Evolutionary conservation across 2,113 vertebrate genomes (phyloP), one percentile per base, ranked within the genome.

Genomic region (Caretta caretta): DNA sequence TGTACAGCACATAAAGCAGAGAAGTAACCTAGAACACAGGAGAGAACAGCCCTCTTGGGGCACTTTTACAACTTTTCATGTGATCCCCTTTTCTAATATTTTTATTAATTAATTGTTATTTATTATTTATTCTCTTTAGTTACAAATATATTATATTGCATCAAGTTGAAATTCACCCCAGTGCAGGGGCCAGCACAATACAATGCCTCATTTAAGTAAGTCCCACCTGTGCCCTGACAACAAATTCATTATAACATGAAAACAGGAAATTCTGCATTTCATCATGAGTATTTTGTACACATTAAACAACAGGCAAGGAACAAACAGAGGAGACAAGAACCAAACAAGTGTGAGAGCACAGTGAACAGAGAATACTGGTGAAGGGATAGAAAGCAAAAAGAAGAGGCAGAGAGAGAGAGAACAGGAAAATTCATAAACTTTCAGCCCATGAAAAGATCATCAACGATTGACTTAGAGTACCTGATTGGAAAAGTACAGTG

Each of bases 1-100:
- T 0, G 99, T 99, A 86, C 99, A 99, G 97, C 99, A 99, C 99
- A 99, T 99, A 97, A 99, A 99, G 86, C 99, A 99, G 11, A 99
- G 98, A 84, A 99, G 99, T 94, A 99, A 91, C 99, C 99, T 99
- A 96, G 12, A 84, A 7, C 5, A 76, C 22, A 72, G 90, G n/a
- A 75, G 3, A 54, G 5, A 42, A 7, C 3, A 83, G 88, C 2
- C 6, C n/a, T 59, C 27, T 87, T 87, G 56, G 83, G 16, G 35
- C 0, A 75, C 29, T 82, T 83, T 42, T n/a, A 90, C 42, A 80
- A 84, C 56, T 83, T 46, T 31, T 48, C 25, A 29, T 80, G 29
- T 31, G 56, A 75, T 5, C 29, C 69, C 24, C 24, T 84, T 90
- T 38, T 56, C 42, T 59, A 62, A 72, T 0, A 4, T 75, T 91